Base-by-base conservation (phyloP, 2,888 invertebrate genomes). In the Agriopis leucophaearia region DNA sequence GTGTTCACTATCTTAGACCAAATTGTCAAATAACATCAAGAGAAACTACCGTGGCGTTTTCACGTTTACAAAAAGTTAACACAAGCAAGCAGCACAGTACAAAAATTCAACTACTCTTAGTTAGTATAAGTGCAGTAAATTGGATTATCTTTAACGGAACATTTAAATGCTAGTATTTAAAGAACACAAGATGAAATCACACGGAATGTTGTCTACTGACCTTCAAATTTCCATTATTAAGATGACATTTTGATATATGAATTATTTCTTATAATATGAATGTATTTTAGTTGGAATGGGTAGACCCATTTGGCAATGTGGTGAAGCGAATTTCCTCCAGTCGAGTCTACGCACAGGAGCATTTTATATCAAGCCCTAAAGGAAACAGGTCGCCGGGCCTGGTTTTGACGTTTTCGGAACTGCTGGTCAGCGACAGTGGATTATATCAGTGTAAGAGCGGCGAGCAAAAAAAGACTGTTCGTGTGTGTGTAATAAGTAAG, bases 401-500 rank as follows among this genome's bases (percentile, higher is more conserved):
- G 38, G 76, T 84, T 0, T 77, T 92, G 10, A 81, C 81, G 0
- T 73, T 92, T 55, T 81, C 78, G 0, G 76, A 78, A 1, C 79
- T 87, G 8, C 56, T 61, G 8, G 85, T 85, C 0, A 78, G 79
- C 6, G 91, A 93, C 52, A 86, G 83, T 9, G 92, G 92, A 0
- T 64, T 83, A 0, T 92, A 91, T 78, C 72, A 78, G 47, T 93
- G 92, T 56, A 83, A 79, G 1, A 81, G 86, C n/a, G 90, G 87
- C 2, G 78, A 81, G 0, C 51, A 73, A 7, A 68, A 71, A 5
- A 72, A 81, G 58, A 77, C 79, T 8, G 77, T 88, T 8, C 76
- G 86, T 0, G 63, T 92, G 6, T 93, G 92, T 76, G 83, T 92
- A 35, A 86, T 92, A 64, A 88, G 92, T 90, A 71, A 79, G 85